Evolutionary conservation across 2,113 vertebrate genomes (phyloP).

Genomic region (Neodontobutis hainanensis): DNA sequence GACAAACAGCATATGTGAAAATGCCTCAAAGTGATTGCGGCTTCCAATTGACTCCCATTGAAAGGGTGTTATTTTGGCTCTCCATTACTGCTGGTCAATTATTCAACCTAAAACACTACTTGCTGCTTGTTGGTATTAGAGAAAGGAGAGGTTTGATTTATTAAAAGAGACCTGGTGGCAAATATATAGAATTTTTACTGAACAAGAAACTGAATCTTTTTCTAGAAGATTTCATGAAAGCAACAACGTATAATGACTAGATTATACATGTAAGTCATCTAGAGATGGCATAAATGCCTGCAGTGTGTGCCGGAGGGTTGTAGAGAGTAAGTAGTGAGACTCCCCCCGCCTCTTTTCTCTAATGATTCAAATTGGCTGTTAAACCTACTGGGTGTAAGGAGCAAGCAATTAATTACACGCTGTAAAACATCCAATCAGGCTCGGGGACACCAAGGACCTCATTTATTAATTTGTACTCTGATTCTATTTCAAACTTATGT

Average conservation of each 20-base stretch:
- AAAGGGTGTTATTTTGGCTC: no score
- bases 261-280: neutral
- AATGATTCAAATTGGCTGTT: slow-evolving; percentile 37
- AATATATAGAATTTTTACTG: neutral
- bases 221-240: neutral
- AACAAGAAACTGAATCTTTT: neutral
- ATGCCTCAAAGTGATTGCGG: no score
- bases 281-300: neutral
- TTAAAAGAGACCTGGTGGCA: no score
- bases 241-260: neutral
- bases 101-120: no score
- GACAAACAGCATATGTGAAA: no score
- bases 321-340: neutral
- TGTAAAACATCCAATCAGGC: slow-evolving; percentile 59
- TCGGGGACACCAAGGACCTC: slow-evolving; percentile 18
- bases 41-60: no score
- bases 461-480: slow-evolving; percentile 42
- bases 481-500: slow-evolving; percentile 16
- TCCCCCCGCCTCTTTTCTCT: slow-evolving; percentile 9
- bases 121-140: no score
- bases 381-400: slow-evolving; percentile 37
- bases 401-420: slow-evolving; percentile 46
- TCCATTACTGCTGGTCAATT: no score
- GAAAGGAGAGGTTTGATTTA: no score
- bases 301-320: neutral